Percentiles rank a stretch among this genome's conserved stretches.
Evolutionary conservation across 2,797 vertebrate species (phyloP).

Genomic region (Enteromius fasciolatus): DNA sequence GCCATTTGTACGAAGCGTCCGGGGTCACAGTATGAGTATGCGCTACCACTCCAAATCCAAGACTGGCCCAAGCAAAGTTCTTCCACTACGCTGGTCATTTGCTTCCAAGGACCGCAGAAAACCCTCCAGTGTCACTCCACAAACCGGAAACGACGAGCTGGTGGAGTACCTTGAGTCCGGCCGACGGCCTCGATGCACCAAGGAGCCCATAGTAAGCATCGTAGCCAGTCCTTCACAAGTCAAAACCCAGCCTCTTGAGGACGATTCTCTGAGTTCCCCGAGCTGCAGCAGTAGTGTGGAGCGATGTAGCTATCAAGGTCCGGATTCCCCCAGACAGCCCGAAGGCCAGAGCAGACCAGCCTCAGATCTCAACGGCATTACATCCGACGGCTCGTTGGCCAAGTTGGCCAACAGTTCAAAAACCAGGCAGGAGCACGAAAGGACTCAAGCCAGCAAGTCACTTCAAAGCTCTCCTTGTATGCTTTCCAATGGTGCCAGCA

Average conservation of each 20-base stretch:
- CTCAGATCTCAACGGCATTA: constrained; percentile 57
- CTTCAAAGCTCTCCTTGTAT: constrained; percentile 41
- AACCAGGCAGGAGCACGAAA: constrained; percentile 65
- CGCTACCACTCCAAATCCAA: constrained; percentile 76
- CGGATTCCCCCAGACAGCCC: constrained; percentile 63
- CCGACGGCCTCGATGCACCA: constrained; percentile 86
- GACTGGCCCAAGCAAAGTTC: constrained; percentile 74
- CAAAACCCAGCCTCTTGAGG: constrained; percentile 58
- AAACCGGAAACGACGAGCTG: constrained; percentile 75
- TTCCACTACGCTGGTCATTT: constrained; percentile 86
- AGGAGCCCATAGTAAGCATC: constrained; percentile 81
- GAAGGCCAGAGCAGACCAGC: constrained; percentile 69
- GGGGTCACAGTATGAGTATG: constrained; percentile 84
- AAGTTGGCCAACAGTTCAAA: constrained; percentile 73
- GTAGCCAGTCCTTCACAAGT: constrained; percentile 73
- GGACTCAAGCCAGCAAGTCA: constrained; percentile 60
- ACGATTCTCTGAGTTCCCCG: constrained; percentile 60
- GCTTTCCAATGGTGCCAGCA: constrained; percentile 24
- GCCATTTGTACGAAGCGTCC: constrained; percentile 73
- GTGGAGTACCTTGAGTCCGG: constrained; percentile 91
- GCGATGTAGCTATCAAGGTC: constrained; percentile 50
- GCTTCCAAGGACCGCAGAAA: constrained; percentile 77
- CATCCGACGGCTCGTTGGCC: constrained; percentile 64
- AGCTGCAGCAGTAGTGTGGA: constrained; percentile 68
- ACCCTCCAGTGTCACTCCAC: constrained; percentile 47